Base-by-base conservation (phyloP, 2,888 invertebrate genomes). In the Pristionchus maxplancki region DNA sequence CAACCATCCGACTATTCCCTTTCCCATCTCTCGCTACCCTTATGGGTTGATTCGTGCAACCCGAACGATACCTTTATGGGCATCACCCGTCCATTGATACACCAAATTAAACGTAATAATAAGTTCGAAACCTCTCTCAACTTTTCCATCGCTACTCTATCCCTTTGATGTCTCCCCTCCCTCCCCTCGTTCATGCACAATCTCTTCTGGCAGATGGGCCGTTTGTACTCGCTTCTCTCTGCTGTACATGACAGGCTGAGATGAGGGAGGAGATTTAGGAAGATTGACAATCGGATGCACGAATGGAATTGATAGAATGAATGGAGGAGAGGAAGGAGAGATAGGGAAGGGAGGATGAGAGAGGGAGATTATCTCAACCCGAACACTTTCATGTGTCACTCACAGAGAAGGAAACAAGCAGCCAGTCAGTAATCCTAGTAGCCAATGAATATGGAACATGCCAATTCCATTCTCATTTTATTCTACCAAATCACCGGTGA, bases 291-390 rank as follows among this genome's bases (percentile, higher is more conserved):
- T 50, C 58, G 53, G 44, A 50, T 53, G 53, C 50, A 31, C 24
- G 83, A 58, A 83, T 50, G 58, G 83, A 53, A 58, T 31, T 58
- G 50, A 83, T 83, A 58, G 83, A 83, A 83, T 50, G 83, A 83
- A 78, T 78, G 28, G 78, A 74, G 81, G n/a, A n/a, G n/a, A n/a
- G 24, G 37, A 71, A 58, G 58, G 6, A 24, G 24, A 24, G 28
- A 31, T 2, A 40, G 78, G 15, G 40, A 83, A 34, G 50, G 31
- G 8, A 48, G 50, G 40, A 62, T 4, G 37, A 40, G 84, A 85
- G 50, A 62, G 44, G 50, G 82, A 83, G 82, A 83, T 53, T 44
- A 83, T 53, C 82, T 34, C 53, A 83, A 78, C 11, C 44, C 44
- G 78, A 78, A 78, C 78, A 78, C 78, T 78, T 78, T 34, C 78